Percentiles rank a stretch among this genome's conserved stretches.
These are phyloP conservation scores for Hylomyscus alleni DNA, from an alignment of 2,797 vertebrate species.

Conservation along the genomic window DNA sequence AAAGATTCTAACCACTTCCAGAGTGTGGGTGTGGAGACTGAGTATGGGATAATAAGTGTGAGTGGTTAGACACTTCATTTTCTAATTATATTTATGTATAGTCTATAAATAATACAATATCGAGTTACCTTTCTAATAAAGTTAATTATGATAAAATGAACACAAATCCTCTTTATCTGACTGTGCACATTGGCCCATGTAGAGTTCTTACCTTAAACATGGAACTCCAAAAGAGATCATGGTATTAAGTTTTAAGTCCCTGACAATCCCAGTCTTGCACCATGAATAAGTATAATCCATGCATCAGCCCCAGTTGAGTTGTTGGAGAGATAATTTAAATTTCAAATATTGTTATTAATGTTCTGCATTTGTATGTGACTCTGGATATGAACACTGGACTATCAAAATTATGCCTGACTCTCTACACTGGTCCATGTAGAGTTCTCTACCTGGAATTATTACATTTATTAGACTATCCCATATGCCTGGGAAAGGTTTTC, in stretches of 20 bases:
- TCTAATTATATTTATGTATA: conserved; percentile 19
- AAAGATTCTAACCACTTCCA: conserved; percentile 39
- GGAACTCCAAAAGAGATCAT: background rate
- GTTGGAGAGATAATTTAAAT: background rate
- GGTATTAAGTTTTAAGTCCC: background rate
- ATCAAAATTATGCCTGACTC: background rate
- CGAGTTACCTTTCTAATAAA: conserved; percentile 24
- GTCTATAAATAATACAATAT: conserved; percentile 9
- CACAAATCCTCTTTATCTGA: background rate
- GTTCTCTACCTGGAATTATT: background rate
- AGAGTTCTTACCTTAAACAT: background rate
- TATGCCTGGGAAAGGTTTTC: conserved; percentile 13
- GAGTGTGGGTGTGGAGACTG: background rate
- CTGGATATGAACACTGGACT: background rate
- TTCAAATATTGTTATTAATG: conserved; percentile 49
- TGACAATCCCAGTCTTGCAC: background rate
- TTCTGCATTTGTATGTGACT: background rate
- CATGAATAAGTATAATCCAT: background rate
- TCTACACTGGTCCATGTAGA: too few species aligned
- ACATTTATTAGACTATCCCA: background rate
- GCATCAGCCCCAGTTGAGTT: background rate
- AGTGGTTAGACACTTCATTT: conserved; percentile 5
- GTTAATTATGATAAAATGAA: conserved; percentile 9
- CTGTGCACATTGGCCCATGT: background rate
- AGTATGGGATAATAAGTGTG: background rate